Conservation (phyloP, 30 jellyfish, hydroid and myxozoan genomes). For the Haliclystus octoradiatus region DNA sequence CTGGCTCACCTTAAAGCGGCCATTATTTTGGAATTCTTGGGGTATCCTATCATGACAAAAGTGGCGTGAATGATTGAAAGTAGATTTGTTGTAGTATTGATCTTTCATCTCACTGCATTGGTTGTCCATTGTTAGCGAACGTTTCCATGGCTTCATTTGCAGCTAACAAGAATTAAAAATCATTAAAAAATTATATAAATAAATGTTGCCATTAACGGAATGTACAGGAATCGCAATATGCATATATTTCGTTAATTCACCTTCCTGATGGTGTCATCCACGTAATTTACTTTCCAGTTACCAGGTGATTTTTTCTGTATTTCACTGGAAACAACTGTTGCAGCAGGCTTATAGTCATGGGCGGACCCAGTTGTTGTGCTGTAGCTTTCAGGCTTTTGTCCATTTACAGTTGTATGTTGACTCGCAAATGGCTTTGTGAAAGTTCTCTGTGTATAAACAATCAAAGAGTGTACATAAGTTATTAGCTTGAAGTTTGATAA, state of each 20-base stretch:
- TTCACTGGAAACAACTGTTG: slow-evolving; percentile 22
- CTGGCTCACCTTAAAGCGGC: slow-evolving; percentile 48
- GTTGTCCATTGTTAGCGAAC: slow-evolving; percentile 78
- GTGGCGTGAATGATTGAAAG: slow-evolving; percentile 51
- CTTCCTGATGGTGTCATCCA: slow-evolving; percentile 64
- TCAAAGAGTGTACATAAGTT: too few species aligned
- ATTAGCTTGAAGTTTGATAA: too few species aligned
- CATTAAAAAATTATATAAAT: too few species aligned
- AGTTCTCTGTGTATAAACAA: too few species aligned
- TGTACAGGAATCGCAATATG: too few species aligned
- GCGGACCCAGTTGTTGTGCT: slow-evolving; percentile 68
- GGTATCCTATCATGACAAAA: slow-evolving; percentile 74
- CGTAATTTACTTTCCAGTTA: slow-evolving; percentile 77
- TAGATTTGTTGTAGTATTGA: slow-evolving; percentile 44
- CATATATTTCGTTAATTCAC: too few species aligned
- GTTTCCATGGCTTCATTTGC: slow-evolving; percentile 74
- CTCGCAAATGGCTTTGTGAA: too few species aligned
- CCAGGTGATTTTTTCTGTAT: slow-evolving; percentile 69
- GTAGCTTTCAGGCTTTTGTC: slow-evolving; percentile 7
- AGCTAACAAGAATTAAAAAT: slow-evolving; percentile 16
- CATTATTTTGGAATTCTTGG: slow-evolving; percentile 55
- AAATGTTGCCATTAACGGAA: too few species aligned
- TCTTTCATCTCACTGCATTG: slow-evolving; percentile 84
- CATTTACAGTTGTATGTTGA: too few species aligned
- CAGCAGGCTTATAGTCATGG: slow-evolving; percentile 54